phyloP scores from a whole-genome alignment of 2,888 invertebrate species.

The Coremacera marginata region DNA sequence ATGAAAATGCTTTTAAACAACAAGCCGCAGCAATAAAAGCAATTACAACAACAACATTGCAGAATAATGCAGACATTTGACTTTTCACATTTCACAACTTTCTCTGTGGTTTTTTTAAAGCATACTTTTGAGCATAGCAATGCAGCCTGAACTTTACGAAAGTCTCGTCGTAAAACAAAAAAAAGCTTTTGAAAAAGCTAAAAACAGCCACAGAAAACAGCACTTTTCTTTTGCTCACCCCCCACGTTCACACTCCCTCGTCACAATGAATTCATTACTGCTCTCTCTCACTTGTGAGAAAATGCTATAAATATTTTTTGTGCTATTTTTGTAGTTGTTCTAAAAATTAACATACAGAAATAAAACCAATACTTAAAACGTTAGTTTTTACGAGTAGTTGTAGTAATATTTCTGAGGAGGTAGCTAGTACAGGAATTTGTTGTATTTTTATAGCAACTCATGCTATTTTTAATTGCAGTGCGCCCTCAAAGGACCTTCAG shows the following conservation, averaged over 20 bases:
- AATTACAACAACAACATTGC: conserved; percentile 18
- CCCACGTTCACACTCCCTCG: no score
- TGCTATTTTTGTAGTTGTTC: neutral
- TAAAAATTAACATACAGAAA: conserved; percentile 19
- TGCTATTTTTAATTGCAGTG: conserved; percentile 5
- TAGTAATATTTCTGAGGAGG: no score
- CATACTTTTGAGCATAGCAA: conserved; percentile 8
- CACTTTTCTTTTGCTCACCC: neutral
- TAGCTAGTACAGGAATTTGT: neutral
- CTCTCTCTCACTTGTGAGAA: neutral
- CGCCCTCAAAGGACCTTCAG: conserved; percentile 24
- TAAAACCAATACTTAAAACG: neutral
- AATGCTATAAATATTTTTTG: neutral
- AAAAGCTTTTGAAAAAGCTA: no score
- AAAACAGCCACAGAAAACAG: no score
- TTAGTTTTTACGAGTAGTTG: no score
- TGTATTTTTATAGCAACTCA: neutral
- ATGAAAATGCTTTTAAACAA: conserved; percentile 18
- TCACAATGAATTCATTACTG: no score
- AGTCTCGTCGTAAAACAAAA: no score
- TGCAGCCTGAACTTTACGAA: no score
- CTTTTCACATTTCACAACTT: conserved; percentile 16
- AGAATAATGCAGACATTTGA: conserved; percentile 10
- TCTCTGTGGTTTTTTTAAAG: neutral
- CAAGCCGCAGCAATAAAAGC: conserved; percentile 9